phyloP scores from a whole-genome alignment of 2,888 invertebrate species.

The Eupithecia abbreviata region DNA sequence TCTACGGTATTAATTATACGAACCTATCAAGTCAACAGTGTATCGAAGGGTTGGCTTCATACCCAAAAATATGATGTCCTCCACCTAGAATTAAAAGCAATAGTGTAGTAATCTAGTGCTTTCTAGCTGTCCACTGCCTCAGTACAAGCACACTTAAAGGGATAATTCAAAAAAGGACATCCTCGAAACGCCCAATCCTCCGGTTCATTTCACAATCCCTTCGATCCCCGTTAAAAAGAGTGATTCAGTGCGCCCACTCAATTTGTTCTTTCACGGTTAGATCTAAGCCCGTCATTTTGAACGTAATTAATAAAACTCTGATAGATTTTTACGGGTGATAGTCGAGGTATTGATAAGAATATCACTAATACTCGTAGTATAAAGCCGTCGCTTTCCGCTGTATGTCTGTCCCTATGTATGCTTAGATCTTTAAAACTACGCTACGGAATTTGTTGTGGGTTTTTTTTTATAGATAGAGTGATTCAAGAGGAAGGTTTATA shows the following conservation, averaged over 20 bases:
- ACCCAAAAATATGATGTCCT: no score
- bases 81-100: not conserved
- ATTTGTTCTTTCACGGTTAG: slow-evolving; percentile 48
- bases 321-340: not conserved
- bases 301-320: slow-evolving; percentile 28
- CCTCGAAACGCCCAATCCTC: slow-evolving; percentile 50
- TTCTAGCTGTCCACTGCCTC: not conserved
- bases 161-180: slow-evolving; percentile 51
- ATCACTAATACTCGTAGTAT: no score
- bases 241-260: slow-evolving; percentile 52
- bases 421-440: no score
- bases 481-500: no score
- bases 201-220: slow-evolving; percentile 51
- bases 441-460: no score
- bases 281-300: slow-evolving; percentile 39
- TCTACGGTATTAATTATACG: no score
- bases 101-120: not conserved
- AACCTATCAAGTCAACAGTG: no score
- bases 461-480: no score
- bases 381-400: no score
- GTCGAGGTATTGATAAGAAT: not conserved
- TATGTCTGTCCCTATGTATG: no score
- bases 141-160: slow-evolving; percentile 31
- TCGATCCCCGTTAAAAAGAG: slow-evolving; percentile 49
- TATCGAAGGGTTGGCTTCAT: no score